phyloP scores from a whole-genome alignment of 2,113 vertebrate species.

The Oncorhynchus clarkii region DNA sequence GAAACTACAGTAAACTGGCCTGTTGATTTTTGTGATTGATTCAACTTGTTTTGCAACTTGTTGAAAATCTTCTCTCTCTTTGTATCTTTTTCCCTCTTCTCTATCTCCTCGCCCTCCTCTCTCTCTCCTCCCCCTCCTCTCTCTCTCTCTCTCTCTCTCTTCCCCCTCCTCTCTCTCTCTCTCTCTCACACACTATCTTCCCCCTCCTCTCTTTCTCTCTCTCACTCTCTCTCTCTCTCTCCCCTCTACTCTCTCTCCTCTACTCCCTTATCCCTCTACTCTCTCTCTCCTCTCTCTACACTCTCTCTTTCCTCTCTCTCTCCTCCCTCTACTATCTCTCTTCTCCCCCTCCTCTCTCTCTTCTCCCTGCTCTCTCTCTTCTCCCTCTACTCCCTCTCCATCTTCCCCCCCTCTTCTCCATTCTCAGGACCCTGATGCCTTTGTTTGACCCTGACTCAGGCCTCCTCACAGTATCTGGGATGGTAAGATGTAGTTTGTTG shows the following conservation, averaged over 20 bases:
- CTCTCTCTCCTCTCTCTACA: neutral
- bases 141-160: too few species aligned
- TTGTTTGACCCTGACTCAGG: conserved; percentile 85
- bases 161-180: too few species aligned
- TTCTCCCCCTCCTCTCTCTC: neutral
- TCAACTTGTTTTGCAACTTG: neutral
- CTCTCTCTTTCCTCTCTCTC: too few species aligned
- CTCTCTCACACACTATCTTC: too few species aligned
- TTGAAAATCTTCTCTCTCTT: neutral
- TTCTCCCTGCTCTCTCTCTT: conserved; percentile 3
- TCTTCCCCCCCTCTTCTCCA: conserved; percentile 7
- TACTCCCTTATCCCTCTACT: too few species aligned
- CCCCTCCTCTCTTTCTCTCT: too few species aligned
- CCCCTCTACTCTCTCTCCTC: neutral
- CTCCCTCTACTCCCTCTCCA: neutral
- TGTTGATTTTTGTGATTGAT: neutral
- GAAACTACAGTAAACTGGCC: neutral
- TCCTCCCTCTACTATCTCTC: too few species aligned
- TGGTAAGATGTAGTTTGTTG: conserved; percentile 71
- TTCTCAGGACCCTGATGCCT: conserved; percentile 79
- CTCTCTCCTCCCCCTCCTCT: too few species aligned
- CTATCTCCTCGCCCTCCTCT: too few species aligned
- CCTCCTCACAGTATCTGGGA: conserved; percentile 83
- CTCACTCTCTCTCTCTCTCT: neutral
- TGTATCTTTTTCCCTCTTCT: conserved; percentile 13